A percentile compares a stretch with the other conserved stretches of the same genome.
Conservation (phyloP, 92 coral and sea anemone genomes). For the Actinostola sp. region DNA sequence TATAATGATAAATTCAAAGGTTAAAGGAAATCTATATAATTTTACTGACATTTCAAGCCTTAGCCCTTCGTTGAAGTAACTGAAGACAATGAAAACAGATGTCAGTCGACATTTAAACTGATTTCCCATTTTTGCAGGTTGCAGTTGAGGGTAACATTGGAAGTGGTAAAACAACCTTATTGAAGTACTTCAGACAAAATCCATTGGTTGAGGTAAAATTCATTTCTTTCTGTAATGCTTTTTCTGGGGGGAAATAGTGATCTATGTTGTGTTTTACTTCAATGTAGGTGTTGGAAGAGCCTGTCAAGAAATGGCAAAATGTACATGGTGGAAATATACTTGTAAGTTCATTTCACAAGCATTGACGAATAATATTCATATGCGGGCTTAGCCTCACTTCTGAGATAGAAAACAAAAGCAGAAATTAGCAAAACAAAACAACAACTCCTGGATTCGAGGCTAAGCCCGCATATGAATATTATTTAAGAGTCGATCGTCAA, state of each 20-base stretch:
- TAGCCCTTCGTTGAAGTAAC: no score
- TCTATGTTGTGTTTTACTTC: no score
- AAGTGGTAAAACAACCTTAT: slow-evolving; percentile 97
- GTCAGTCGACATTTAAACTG: no score
- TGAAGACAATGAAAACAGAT: no score
- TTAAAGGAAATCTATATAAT: not conserved
- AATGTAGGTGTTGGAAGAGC: slow-evolving; percentile 82
- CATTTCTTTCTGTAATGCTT: not conserved
- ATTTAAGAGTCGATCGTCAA: no score
- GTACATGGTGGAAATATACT: slow-evolving; percentile 82
- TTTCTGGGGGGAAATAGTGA: no score
- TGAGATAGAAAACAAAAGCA: no score
- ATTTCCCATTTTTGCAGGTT: slow-evolving; percentile 51
- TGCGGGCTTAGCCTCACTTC: no score
- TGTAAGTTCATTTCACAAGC: slow-evolving; percentile 39
- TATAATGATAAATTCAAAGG: not conserved
- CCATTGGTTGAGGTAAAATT: slow-evolving; percentile 75
- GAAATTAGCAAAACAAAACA: not conserved
- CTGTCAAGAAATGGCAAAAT: slow-evolving; percentile 96
- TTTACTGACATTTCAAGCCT: no score
- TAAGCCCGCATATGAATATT: no score
- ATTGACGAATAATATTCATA: not conserved
- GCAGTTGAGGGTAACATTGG: slow-evolving; percentile 97
- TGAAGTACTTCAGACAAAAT: slow-evolving; percentile 84
- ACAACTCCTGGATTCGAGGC: no score